Percentiles rank a stretch among this genome's conserved stretches.
phyloP scores from a whole-genome alignment of 92 coral and sea anemone species.

The Zoanthus sociatus region DNA sequence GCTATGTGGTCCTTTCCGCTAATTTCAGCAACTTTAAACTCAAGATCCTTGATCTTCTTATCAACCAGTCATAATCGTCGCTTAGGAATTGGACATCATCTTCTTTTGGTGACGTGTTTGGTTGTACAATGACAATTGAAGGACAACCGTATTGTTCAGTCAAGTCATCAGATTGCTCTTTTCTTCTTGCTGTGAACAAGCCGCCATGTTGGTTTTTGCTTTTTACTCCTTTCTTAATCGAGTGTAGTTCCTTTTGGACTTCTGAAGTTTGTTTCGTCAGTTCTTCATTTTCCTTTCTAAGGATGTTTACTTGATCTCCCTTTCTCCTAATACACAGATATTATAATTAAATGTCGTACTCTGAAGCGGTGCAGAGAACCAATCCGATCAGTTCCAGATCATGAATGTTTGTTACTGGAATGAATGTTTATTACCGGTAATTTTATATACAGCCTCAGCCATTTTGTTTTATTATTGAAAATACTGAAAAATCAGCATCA shows the following conservation, averaged over 20 bases:
- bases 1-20: too few species aligned
- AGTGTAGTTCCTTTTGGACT: constrained; percentile 21
- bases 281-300: constrained; percentile 16
- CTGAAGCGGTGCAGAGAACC: constrained; percentile 6
- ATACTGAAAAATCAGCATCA: constrained; percentile 17
- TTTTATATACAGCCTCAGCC: neutral
- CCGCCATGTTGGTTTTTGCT: constrained; percentile 19
- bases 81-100: too few species aligned
- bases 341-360: constrained; percentile 15
- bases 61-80: too few species aligned
- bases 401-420: too few species aligned
- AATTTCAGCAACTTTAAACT: too few species aligned
- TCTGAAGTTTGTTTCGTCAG: constrained; percentile 14
- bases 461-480: constrained; percentile 15
- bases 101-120: too few species aligned
- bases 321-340: constrained; percentile 11
- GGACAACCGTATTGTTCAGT: too few species aligned
- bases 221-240: constrained; percentile 19
- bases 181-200: constrained; percentile 17
- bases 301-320: constrained; percentile 18
- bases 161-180: too few species aligned
- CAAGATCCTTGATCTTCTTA: too few species aligned
- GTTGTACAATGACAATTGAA: too few species aligned
- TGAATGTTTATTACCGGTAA: neutral
- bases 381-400: neutral